A percentile compares a stretch with the other conserved stretches of the same genome.
phyloP scores from a whole-genome alignment of 2,113 vertebrate species.

The Hipposideros armiger region DNA sequence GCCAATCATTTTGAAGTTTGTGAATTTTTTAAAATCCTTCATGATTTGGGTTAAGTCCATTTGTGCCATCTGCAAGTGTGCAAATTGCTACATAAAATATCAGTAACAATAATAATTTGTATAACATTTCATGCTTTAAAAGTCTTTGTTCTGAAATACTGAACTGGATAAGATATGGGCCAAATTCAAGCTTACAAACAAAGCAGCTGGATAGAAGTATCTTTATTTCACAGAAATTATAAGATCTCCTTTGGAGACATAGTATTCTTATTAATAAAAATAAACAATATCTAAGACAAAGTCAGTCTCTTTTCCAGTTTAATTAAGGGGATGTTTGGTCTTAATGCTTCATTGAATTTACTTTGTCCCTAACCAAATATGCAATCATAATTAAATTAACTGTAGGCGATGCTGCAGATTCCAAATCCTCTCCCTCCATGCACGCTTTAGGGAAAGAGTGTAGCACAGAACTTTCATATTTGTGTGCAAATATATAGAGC shows the following conservation, averaged over 20 bases:
- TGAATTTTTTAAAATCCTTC: conserved; percentile 58
- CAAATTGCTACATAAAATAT: not conserved
- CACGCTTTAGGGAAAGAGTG: conserved; percentile 24
- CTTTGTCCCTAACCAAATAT: conserved; percentile 84
- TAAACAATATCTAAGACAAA: conserved; percentile 85
- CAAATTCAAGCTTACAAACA: not conserved
- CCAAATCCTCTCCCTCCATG: conserved; percentile 56
- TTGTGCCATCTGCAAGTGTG: conserved; percentile 32
- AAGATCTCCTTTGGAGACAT: conserved; percentile 75
- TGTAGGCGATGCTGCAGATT: conserved; percentile 67
- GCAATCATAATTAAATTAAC: conserved; percentile 75
- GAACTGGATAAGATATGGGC: not conserved
- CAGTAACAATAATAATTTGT: conserved; percentile 42
- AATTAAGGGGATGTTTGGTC: conserved; percentile 89
- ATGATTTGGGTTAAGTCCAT: conserved; percentile 33
- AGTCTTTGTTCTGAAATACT: conserved; percentile 20
- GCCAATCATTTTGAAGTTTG: not conserved
- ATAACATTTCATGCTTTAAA: conserved; percentile 19
- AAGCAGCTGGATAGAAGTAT: not conserved
- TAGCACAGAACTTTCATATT: not conserved
- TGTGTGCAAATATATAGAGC: conserved; percentile 33
- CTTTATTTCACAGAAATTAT: conserved; percentile 61
- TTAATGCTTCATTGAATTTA: conserved; percentile 86
- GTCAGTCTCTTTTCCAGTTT: conserved; percentile 81
- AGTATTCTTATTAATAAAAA: conserved; percentile 86